Evolutionary conservation across 1,140 invertebrate species (phyloP).

Genomic region (Neotoxoptera formosana): DNA sequence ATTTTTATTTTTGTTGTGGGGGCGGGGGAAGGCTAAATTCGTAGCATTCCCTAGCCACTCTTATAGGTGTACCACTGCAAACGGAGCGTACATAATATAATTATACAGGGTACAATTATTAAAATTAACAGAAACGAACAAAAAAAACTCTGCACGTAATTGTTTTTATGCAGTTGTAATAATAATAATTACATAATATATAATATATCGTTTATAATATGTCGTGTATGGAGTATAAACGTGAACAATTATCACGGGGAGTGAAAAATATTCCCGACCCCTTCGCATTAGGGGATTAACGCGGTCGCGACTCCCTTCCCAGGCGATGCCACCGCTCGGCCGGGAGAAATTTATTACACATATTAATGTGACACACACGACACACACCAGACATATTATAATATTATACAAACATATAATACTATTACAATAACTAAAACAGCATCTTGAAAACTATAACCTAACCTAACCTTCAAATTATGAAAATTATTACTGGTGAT

Average conservation of each 20-base stretch:
- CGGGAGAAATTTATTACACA: too few relatives aligned
- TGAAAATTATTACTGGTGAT: too few relatives aligned
- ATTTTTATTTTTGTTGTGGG: neutral
- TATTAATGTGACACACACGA: too few relatives aligned
- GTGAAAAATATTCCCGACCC: neutral
- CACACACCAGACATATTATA: too few relatives aligned
- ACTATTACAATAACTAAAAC: too few relatives aligned
- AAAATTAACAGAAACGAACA: neutral
- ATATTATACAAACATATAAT: too few relatives aligned
- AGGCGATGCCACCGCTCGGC: neutral
- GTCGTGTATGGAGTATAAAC: neutral
- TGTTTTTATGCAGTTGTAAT: neutral
- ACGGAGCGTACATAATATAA: neutral
- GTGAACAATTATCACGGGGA: neutral
- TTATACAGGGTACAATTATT: too few relatives aligned
- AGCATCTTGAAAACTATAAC: too few relatives aligned
- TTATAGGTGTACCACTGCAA: neutral
- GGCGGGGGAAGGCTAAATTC: too few relatives aligned
- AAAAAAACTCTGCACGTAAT: neutral
- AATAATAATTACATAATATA: neutral
- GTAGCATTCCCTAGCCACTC: neutral
- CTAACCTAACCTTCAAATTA: too few relatives aligned
- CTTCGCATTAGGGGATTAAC: neutral
- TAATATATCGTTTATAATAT: too few relatives aligned
- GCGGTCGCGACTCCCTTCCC: neutral